Evolutionary conservation across 2,888 invertebrate genomes (phyloP).

Genomic region (Conops quadrifasciatus): DNA sequence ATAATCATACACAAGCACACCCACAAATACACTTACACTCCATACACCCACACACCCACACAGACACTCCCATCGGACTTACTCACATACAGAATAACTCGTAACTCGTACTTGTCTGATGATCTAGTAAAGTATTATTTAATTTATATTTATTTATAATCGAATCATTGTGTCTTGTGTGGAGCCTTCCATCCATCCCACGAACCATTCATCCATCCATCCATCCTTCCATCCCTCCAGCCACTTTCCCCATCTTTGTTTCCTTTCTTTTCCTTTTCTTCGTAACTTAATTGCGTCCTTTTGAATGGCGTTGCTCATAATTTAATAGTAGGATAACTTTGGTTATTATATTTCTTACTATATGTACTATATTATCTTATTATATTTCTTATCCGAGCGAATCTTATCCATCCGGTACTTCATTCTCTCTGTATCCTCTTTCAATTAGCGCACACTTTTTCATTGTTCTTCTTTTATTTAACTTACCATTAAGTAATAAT

Average conservation of each 20-base stretch:
- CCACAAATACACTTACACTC: too few relatives aligned
- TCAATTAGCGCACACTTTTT: neutral
- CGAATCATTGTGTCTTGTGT: neutral
- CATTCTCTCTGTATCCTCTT: neutral
- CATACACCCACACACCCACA: too few relatives aligned
- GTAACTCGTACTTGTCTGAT: neutral
- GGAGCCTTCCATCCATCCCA: neutral
- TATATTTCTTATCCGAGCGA: too few relatives aligned
- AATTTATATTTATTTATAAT: constrained; percentile 1
- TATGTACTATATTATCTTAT: too few relatives aligned
- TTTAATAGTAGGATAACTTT: neutral
- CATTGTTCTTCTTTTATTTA: neutral
- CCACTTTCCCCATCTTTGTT: neutral
- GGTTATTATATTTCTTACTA: too few relatives aligned
- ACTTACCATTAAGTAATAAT: constrained; percentile 3
- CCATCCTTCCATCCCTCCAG: neutral
- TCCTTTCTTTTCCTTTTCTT: neutral
- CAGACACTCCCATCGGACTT: too few relatives aligned
- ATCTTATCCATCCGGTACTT: neutral
- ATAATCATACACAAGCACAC: too few relatives aligned
- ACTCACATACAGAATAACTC: neutral
- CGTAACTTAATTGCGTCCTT: constrained; percentile 2
- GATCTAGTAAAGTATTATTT: neutral
- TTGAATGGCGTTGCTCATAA: neutral
- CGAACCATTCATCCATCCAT: too few relatives aligned